phyloP scores from a whole-genome alignment of 2,113 vertebrate genomes.

The Hiodon alosoides region DNA sequence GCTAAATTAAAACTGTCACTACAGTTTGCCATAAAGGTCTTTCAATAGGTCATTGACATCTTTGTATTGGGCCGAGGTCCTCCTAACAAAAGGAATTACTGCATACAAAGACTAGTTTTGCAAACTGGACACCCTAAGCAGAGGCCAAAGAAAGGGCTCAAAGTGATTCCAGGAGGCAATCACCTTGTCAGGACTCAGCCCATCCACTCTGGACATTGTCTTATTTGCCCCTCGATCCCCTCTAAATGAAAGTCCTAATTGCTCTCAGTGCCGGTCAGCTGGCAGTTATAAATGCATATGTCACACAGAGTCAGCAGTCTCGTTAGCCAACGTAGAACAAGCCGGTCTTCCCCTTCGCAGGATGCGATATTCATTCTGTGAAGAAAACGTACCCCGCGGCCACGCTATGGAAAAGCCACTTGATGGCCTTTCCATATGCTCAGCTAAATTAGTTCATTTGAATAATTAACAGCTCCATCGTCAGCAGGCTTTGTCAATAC shows the following conservation, averaged over 20 bases:
- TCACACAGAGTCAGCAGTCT: neutral
- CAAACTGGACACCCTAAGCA: neutral
- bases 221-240: neutral
- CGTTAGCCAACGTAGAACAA: neutral
- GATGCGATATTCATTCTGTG: neutral
- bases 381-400: no score
- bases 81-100: neutral
- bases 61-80: neutral
- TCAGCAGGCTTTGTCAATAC: conserved; percentile 21
- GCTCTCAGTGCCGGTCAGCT: neutral
- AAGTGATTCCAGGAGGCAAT: no score
- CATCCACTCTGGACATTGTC: neutral
- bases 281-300: neutral
- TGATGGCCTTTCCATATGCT: conserved; percentile 32
- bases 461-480: conserved; percentile 39
- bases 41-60: neutral
- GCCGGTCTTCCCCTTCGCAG: neutral
- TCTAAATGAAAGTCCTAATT: conserved; percentile 8
- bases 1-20: neutral
- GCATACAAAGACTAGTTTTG: neutral
- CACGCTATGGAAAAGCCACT: neutral
- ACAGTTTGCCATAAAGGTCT: neutral
- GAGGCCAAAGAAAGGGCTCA: neutral
- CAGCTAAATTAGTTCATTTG: conserved; percentile 26
- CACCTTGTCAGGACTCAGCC: neutral